phyloP scores from a whole-genome alignment of 37 sponge, comb jelly and placozoan genomes.

The Beroe forskalii region DNA sequence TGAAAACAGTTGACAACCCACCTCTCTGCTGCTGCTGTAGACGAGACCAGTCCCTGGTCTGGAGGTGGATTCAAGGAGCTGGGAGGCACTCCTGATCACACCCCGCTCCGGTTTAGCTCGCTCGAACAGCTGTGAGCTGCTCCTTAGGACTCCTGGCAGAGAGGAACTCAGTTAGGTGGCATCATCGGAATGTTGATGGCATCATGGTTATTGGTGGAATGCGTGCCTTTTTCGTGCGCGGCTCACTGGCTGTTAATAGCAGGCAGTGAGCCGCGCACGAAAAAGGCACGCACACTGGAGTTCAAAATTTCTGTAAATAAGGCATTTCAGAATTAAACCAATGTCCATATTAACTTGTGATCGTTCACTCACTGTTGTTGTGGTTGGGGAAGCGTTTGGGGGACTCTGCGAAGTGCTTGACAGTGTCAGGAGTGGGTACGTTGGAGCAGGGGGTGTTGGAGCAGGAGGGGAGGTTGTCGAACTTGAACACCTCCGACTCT shows the following conservation, averaged over 20 bases:
- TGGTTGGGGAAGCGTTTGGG: conserved; percentile 15
- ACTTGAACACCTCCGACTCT: conserved; percentile 64
- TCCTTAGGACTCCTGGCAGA: not conserved
- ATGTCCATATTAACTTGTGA: too few species aligned
- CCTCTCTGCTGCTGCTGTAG: conserved; percentile 15
- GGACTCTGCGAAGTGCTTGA: conserved; percentile 14
- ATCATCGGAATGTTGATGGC: too few species aligned
- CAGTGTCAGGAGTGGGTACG: conserved; percentile 60
- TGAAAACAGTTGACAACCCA: too few species aligned
- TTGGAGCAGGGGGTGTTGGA: conserved; percentile 53
- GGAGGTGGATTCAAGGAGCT: conserved; percentile 17
- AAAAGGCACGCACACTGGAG: too few species aligned
- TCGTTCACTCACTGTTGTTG: conserved; percentile 36
- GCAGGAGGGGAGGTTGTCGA: conserved; percentile 31
- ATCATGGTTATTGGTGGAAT: too few species aligned
- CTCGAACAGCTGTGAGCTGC: conserved; percentile 13
- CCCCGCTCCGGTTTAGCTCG: conserved; percentile 1
- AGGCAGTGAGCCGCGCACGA: too few species aligned
- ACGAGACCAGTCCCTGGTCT: not conserved
- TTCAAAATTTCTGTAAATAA: too few species aligned
- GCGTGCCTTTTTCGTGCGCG: too few species aligned
- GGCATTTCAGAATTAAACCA: too few species aligned
- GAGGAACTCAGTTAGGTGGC: too few species aligned
- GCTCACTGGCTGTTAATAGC: too few species aligned
- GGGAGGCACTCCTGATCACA: conserved; percentile 2